Conservation (phyloP, 2,797 vertebrate genomes). For the Rhinoraja longicauda region DNA sequence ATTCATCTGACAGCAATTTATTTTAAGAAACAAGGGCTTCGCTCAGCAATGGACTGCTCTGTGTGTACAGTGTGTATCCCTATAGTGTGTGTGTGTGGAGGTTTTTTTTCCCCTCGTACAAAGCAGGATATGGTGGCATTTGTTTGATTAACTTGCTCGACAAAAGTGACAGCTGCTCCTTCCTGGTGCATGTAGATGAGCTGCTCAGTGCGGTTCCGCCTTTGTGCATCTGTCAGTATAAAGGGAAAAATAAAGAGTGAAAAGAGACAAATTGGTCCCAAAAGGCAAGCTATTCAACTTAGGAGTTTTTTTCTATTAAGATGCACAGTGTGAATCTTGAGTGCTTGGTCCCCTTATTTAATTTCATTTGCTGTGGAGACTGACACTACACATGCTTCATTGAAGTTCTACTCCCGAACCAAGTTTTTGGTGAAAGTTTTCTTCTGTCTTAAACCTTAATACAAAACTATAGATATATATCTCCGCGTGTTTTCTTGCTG, state of each 20-base stretch:
- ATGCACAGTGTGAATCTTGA: conserved; percentile 93
- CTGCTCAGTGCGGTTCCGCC: conserved; percentile 96
- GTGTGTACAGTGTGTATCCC: conserved; percentile 41
- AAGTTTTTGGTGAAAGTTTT: conserved; percentile 35
- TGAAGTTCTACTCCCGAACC: conserved; percentile 19
- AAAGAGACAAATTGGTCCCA: conserved; percentile 99
- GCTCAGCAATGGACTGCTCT: conserved; percentile 35
- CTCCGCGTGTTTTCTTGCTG: neutral
- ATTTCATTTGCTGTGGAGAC: conserved; percentile 95
- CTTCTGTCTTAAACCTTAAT: neutral
- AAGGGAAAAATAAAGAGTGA: conserved; percentile 92
- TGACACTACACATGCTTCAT: conserved; percentile 97
- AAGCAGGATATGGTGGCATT: conserved; percentile 99
- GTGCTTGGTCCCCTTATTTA: conserved; percentile 98
- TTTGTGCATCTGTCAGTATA: conserved; percentile 99
- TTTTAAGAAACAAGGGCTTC: conserved; percentile 27
- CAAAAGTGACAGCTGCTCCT: conserved; percentile 99
- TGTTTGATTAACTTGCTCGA: conserved; percentile 99
- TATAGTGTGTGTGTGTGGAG: conserved; percentile 58
- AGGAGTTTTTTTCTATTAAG: conserved; percentile 96
- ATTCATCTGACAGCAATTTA: conserved; percentile 25
- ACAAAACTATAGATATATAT: neutral
- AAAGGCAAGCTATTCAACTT: conserved; percentile 99
- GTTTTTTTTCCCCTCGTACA: conserved; percentile 68
- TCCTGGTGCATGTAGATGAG: conserved; percentile 90